These are phyloP conservation scores for Epirrhoe tristata DNA, from an alignment of 2,888 invertebrate species.

Conservation along the genomic window DNA sequence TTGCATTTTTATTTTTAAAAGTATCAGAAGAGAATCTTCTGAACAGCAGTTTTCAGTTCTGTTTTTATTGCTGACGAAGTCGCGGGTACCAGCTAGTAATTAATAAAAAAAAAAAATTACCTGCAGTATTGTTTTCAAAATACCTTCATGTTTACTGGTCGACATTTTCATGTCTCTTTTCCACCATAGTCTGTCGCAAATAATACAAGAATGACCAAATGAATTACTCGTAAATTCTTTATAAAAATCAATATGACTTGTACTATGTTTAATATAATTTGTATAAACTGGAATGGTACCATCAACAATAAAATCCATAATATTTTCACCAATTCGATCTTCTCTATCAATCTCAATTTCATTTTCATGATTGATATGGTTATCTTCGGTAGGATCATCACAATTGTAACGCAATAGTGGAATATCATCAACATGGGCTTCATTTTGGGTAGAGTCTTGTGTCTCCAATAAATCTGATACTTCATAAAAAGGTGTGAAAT, in stretches of 20 bases:
- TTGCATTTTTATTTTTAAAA: too few relatives aligned
- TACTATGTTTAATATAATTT: constrained; percentile 47
- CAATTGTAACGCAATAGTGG: constrained; percentile 44
- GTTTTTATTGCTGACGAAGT: too few relatives aligned
- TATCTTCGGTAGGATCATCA: constrained; percentile 48
- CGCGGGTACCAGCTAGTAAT: too few relatives aligned
- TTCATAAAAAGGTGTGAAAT: constrained; percentile 49
- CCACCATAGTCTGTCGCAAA: constrained; percentile 48
- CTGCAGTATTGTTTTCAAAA: constrained; percentile 44
- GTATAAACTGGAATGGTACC: constrained; percentile 49
- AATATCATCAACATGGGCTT: constrained; percentile 48
- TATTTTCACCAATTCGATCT: constrained; percentile 44
- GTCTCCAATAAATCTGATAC: constrained; percentile 49
- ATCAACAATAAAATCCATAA: constrained; percentile 49
- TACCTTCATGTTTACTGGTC: constrained; percentile 44
- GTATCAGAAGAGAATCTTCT: too few relatives aligned
- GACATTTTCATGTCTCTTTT: constrained; percentile 41
- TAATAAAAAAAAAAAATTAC: too few relatives aligned
- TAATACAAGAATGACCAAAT: constrained; percentile 46
- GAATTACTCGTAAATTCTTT: constrained; percentile 43
- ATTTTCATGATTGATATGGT: constrained; percentile 44
- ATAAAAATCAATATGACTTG: constrained; percentile 46
- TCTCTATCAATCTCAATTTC: constrained; percentile 41
- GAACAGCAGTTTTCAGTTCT: too few relatives aligned
- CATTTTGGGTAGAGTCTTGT: constrained; percentile 46